Base-by-base conservation (phyloP, 2,888 invertebrate genomes). In the Tetanocera ferruginea region DNA sequence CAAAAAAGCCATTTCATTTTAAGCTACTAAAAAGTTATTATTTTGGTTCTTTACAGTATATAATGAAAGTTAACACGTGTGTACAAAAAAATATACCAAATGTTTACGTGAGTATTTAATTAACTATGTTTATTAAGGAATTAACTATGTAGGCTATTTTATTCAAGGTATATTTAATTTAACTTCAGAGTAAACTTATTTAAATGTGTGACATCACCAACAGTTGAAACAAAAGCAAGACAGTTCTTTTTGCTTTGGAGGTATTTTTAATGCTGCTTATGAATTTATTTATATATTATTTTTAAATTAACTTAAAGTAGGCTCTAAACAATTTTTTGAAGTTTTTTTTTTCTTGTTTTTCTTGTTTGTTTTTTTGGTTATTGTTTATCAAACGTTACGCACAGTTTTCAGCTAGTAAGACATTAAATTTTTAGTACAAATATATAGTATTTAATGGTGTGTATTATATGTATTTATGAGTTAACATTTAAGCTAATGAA, bases 191-290 rank as follows among this genome's bases (percentile, higher is more conserved):
- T 19, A 34, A 31, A 34, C 60, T 71, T 23, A 28, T 71, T 71
- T 71, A 55, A 71, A 71, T 71, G 55, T 71, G 55, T 55, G 37
- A 72, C 57, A 72, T 72, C 72, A 72, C 71, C 52, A 71, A 71
- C 55, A 31, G 55, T 71, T 57, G 37, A 55, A 43, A 57, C 34
- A 37, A 57, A 72, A 72, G 31, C 37, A 60, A 49, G 23, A 14
- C 19, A 19, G 60, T 70, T 52, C 23, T 62, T 64, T 62, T 51
- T 75, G 51, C 23, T 64, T 75, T 75, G 19, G 64, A 75, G 74
- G 74, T 75, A 75, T 66, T 66, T 43, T 66, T 75, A 66, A 75
- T 49, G 49, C 66, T 64, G 23, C 43, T 43, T 43, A 43, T 60
- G 23, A 60, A 60, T 60, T 75, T 73, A 28, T 51, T 62, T 49